phyloP scores from a whole-genome alignment of 2,113 vertebrate species.

The Sinocyclocheilus grahami region DNA sequence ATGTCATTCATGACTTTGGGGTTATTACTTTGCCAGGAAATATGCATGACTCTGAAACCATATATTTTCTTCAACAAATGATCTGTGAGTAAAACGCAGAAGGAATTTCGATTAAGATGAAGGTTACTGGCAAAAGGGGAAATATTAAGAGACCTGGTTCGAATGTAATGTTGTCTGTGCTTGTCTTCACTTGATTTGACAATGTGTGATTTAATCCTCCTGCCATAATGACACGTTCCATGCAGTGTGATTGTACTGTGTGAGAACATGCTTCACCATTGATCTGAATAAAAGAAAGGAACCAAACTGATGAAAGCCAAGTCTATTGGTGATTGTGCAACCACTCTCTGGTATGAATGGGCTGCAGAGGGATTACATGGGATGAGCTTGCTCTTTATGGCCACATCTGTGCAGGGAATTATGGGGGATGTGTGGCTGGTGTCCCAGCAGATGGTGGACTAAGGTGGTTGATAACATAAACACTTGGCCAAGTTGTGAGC shows the following conservation, averaged over 20 bases:
- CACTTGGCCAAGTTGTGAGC: conserved; percentile 5
- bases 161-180: conserved; percentile 41
- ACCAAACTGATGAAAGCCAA: conserved; percentile 15
- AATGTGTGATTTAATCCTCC: conserved; percentile 31
- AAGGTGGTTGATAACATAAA: conserved; percentile 23
- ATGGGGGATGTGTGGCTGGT: conserved; percentile 15
- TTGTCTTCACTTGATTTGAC: conserved; percentile 22
- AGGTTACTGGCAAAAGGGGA: not conserved
- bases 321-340: conserved; percentile 30
- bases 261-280: conserved; percentile 35
- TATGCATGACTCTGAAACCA: conserved; percentile 21
- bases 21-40: conserved; percentile 27
- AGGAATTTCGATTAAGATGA: conserved; percentile 16
- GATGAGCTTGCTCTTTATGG: conserved; percentile 24
- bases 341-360: conserved; percentile 38
- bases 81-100: conserved; percentile 8
- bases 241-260: not conserved
- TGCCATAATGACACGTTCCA: not conserved
- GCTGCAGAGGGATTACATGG: conserved; percentile 18
- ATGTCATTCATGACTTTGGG: conserved; percentile 32
- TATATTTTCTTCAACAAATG: conserved; percentile 29
- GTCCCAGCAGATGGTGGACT: conserved; percentile 31
- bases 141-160: not conserved
- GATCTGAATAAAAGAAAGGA: conserved; percentile 44
- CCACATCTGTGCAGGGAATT: conserved; percentile 33